phyloP scores from a whole-genome alignment of 2,797 vertebrate species.

The Peromyscus eremicus region DNA sequence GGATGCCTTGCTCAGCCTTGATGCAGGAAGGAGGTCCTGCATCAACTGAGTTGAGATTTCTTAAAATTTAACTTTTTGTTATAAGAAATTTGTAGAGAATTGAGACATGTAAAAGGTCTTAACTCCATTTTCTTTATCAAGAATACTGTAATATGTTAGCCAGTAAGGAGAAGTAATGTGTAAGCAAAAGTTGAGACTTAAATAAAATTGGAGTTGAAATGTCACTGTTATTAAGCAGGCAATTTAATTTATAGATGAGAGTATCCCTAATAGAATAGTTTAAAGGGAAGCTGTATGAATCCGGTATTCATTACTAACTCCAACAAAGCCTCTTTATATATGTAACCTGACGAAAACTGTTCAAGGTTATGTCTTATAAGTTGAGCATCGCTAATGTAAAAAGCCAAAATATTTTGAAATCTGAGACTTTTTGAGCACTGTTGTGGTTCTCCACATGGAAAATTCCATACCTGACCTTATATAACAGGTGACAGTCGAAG shows the following conservation, averaged over 20 bases:
- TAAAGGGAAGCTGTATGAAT: constrained; percentile 53
- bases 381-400: neutral
- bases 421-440: neutral
- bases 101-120: constrained; percentile 20
- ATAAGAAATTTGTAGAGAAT: neutral
- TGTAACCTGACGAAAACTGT: neutral
- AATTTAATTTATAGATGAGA: constrained; percentile 46
- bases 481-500: neutral
- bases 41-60: neutral
- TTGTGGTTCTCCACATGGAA: neutral
- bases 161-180: neutral
- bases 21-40: too few species aligned
- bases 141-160: constrained; percentile 33
- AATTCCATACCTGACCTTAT: neutral
- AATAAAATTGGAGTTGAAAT: constrained; percentile 41
- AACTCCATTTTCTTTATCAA: constrained; percentile 27
- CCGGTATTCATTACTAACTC: constrained; percentile 44
- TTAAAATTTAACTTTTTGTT: constrained; percentile 47
- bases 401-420: neutral
- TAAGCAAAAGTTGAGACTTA: constrained; percentile 36
- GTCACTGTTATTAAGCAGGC: constrained; percentile 1
- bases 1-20: too few species aligned
- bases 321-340: constrained; percentile 56
- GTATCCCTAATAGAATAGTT: constrained; percentile 43
- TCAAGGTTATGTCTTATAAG: neutral